Evolutionary conservation across 1,140 invertebrate genomes (phyloP).

Genomic region (Lasioglossum albipes): DNA sequence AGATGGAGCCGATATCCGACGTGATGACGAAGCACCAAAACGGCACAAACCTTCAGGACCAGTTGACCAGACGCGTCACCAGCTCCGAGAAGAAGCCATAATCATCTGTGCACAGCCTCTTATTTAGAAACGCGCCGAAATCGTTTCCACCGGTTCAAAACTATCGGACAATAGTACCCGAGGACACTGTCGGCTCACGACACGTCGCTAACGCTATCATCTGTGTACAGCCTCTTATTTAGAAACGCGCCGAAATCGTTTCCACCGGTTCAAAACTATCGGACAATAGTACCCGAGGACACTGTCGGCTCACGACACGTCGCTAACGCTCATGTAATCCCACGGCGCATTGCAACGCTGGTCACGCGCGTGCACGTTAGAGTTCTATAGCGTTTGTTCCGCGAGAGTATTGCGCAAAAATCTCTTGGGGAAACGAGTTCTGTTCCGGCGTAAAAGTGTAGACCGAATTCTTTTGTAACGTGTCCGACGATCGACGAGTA

Average conservation of each 20-base stretch:
- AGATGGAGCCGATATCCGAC: conserved; percentile 13
- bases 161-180: neutral
- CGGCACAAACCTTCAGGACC: conserved; percentile 68
- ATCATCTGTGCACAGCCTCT: too few species aligned
- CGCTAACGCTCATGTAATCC: neutral
- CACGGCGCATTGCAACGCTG: neutral
- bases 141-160: neutral
- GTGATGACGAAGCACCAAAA: conserved; percentile 70
- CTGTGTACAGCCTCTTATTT: too few species aligned
- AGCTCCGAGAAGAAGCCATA: conserved; percentile 78
- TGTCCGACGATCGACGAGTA: neutral
- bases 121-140: too few species aligned
- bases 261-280: neutral
- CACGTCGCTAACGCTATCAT: neutral
- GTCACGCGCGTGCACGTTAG: neutral
- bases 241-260: neutral
- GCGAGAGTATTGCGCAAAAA: conserved; percentile 18
- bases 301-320: neutral
- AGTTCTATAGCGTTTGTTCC: neutral
- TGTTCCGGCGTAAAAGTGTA: neutral
- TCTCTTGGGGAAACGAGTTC: conserved; percentile 1
- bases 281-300: neutral
- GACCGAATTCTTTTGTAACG: neutral
- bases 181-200: neutral
- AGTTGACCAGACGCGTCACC: conserved; percentile 74